Base-by-base conservation (phyloP, 2,888 invertebrate genomes). In the Platycheirus rosarum region DNA sequence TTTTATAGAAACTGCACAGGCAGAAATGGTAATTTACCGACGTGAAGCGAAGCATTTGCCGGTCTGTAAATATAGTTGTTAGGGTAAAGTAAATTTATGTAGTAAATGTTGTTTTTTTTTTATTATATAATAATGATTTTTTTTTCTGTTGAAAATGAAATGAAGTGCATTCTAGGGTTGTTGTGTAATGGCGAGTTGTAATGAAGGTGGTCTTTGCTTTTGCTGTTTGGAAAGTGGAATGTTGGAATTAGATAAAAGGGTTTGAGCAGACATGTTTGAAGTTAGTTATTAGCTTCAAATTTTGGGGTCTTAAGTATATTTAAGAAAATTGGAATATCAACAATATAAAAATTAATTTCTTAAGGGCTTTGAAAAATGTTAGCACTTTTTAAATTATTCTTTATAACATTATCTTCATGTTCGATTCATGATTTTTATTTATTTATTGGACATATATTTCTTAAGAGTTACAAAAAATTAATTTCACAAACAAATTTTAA, bases 21-120 rank as follows among this genome's bases (percentile, higher is more conserved):
- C 86, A 90, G 87, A 86, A 88, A 89, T 86, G 89, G 87, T 87
- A 89, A 86, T 88, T 89, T 89, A 86, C 88, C 88, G 86, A 89
- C 87, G 86, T 89, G 88, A 85, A 88, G 87, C 87, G 88, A 87
- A 86, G 88, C 86, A 87, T 88, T 88, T 86, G 87, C 86, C 86
- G 89, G 88, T 87, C 89, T 90, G 88, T 85, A 89, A 88, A 84
- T 87, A 86, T 87, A 86, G 87, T 86, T 62, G 77, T 71, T 74
- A 80, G 70, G 74, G 73, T 79, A 75, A 65, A 79, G 78, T 78
- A 84, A 84, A 84, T 29, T 60, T 84, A 78, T 74, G 79, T 79
- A 65, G 75, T 73, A 69, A 76, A 82, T 76, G 73, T 73, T 77
- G 65, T 70, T 73, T 69, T 80, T 68, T 80, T 87, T 87, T 84